Evolutionary conservation across 2,113 vertebrate genomes (phyloP), one percentile per base, ranked within the genome.

Genomic region (Silurus glanis): DNA sequence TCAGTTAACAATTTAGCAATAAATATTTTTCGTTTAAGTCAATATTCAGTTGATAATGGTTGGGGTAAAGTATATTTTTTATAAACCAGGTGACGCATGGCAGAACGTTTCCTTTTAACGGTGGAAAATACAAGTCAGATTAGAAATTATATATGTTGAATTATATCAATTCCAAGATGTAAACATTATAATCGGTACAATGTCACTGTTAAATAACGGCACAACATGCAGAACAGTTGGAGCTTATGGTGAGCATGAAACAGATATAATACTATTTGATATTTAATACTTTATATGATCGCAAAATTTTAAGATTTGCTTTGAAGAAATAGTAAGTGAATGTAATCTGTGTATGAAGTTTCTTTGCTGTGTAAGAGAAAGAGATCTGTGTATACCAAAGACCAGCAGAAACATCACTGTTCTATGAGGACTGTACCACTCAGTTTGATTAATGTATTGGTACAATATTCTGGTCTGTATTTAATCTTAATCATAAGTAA

Each of bases 21-120:
- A 90, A 75, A 67, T 56, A 53, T 80, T 37, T 37, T 37, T 19
- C 12, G 58, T 81, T 64, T 66, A 80, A 79, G 47, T 80, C 59
- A 53, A 49, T 51, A 72, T 37, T 51, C 25, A 64, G 64, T 53
- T 55, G 21, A 25, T 85, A 16, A 71, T 49, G 12, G 13, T 49
- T 78, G 78, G 23, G 67, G 56, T 55, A 75, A 84, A 76, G 10
- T 71, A 56, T 90, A 90, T 88, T 88, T 88, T 90, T 90, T 87
- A 90, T 90, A 90, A 76, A 82, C 67, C 49, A 55, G 37, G 56
- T 81, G 66, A 80, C 19, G 37, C 49, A 87, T 64, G 49, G 47
- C 13, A 13, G 81, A 56, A 71, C 9, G 49, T 69, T 64, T 67
- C 58, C 49, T 67, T 45, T 64, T 9, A 79, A 16, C 47, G 47